phyloP scores from a whole-genome alignment of 2,888 invertebrate species.

The Polietes domitor region DNA sequence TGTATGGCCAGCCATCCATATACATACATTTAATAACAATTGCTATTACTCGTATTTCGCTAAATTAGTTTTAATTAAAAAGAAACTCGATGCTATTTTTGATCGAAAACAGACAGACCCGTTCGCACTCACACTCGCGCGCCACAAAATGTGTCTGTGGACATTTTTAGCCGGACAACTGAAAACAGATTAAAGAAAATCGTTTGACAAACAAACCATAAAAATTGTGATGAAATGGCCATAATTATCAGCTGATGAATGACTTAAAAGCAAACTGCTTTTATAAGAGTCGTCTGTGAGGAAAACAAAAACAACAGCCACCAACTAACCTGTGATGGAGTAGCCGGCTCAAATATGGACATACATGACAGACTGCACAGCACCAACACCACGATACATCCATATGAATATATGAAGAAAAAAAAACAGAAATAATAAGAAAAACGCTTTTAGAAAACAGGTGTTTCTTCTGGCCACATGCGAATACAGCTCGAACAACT shows the following conservation, averaged over 20 bases:
- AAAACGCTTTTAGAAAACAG: conserved; percentile 23
- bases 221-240: conserved; percentile 52
- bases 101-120: neutral
- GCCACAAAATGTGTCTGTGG: too few relatives aligned
- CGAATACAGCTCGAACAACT: conserved; percentile 4
- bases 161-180: neutral
- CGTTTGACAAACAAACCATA: conserved; percentile 46
- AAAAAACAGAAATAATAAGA: neutral
- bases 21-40: neutral
- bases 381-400: neutral
- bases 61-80: conserved; percentile 39
- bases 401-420: neutral
- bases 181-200: conserved; percentile 31
- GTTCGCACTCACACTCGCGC: neutral
- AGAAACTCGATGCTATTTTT: conserved; percentile 14
- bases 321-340: neutral
- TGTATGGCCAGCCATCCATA: neutral
- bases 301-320: neutral
- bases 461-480: conserved; percentile 23
- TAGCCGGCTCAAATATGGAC: conserved; percentile 6
- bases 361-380: conserved; percentile 5
- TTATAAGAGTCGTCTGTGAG: neutral
- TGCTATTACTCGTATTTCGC: neutral
- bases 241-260: conserved; percentile 49
- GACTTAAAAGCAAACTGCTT: conserved; percentile 36